Percentiles rank a stretch among this genome's conserved stretches.
Conservation (phyloP, 2,113 vertebrate genomes). For the Macquaria australasica region DNA sequence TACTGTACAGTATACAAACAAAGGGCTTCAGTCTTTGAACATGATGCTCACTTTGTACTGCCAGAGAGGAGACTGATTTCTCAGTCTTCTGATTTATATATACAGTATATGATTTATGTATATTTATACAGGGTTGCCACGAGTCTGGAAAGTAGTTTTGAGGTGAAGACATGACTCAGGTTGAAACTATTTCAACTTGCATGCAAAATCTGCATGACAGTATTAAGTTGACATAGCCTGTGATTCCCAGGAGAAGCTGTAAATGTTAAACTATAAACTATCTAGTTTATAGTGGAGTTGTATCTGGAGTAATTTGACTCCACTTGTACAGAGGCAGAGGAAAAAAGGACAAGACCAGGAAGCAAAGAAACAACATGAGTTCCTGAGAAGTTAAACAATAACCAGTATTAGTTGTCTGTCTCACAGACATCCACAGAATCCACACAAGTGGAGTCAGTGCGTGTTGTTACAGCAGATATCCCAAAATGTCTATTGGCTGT, state of each 20-base stretch:
- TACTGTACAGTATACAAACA: not conserved
- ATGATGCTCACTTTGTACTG: not conserved
- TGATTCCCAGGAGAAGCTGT: not conserved
- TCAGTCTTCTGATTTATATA: not conserved
- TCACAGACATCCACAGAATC: not conserved
- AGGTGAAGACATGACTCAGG: not conserved
- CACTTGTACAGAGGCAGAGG: not conserved
- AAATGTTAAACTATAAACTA: too few species aligned
- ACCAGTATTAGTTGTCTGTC: not conserved
- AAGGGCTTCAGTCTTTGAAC: not conserved
- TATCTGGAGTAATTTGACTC: not conserved
- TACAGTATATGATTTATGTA: too few species aligned
- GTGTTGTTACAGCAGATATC: not conserved
- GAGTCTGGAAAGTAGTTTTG: not conserved
- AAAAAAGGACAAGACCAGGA: not conserved
- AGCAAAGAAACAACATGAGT: not conserved
- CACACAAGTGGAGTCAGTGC: not conserved
- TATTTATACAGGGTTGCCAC: too few species aligned
- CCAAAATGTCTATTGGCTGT: not conserved
- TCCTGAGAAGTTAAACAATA: constrained; percentile 27
- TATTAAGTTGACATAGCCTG: not conserved
- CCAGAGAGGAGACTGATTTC: constrained; percentile 1
- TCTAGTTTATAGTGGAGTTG: not conserved
- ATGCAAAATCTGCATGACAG: too few species aligned
- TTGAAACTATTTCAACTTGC: not conserved